Percentiles rank a stretch among this genome's conserved stretches.
phyloP scores from a whole-genome alignment of 2,888 invertebrate genomes.

The Digitonthophagus gazella region DNA sequence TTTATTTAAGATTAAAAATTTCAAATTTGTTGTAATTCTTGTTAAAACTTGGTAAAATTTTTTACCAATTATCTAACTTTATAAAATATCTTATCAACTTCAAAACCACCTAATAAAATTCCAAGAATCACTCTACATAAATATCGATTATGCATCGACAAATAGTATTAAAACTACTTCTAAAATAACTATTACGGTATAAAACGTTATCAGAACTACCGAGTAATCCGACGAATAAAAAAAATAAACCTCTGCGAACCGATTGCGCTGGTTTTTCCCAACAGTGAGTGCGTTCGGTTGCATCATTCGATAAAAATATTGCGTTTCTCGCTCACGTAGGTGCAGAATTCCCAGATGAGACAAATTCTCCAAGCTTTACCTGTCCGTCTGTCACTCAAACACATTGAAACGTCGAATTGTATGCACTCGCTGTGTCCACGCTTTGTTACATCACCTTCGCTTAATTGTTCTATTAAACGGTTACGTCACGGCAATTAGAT shows the following conservation, averaged over 20 bases:
- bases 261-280: background rate
- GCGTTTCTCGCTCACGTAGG: background rate
- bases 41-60: too few relatives aligned
- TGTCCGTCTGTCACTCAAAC: background rate
- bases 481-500: background rate
- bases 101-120: too few relatives aligned
- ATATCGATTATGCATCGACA: too few relatives aligned
- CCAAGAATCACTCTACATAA: too few relatives aligned
- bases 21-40: too few relatives aligned
- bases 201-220: background rate
- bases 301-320: background rate
- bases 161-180: too few relatives aligned
- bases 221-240: background rate
- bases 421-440: background rate
- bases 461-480: background rate
- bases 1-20: too few relatives aligned
- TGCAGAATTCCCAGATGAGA: too few relatives aligned
- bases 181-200: background rate
- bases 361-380: background rate
- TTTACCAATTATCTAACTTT: too few relatives aligned
- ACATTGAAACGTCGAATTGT: background rate
- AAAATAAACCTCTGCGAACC: background rate
- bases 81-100: too few relatives aligned
- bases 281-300: background rate
- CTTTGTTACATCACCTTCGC: background rate